Conservation (phyloP, 2,888 invertebrate genomes). For the Busseola fusca region DNA sequence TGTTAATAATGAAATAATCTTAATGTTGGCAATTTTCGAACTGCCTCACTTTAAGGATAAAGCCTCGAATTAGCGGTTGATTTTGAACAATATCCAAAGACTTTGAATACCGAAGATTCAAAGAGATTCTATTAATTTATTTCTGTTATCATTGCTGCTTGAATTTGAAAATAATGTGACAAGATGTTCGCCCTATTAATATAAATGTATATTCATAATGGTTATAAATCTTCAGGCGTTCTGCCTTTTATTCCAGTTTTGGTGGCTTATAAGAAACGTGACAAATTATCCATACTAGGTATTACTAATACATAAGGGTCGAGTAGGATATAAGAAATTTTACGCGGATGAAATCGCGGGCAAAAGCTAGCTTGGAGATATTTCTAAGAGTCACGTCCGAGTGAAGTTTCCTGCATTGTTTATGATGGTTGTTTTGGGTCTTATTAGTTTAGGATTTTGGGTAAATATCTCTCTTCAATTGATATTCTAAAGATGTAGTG, state of each 20-base stretch:
- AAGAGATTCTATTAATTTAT: slow-evolving; percentile 33
- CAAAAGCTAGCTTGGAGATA: slow-evolving; percentile 2
- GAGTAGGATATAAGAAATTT: neutral
- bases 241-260: slow-evolving; percentile 1
- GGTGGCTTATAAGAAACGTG: neutral
- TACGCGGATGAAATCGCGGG: neutral
- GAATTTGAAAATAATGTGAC: slow-evolving; percentile 3
- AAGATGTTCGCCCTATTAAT: slow-evolving; percentile 12
- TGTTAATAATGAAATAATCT: neutral
- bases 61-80: neutral
- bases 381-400: slow-evolving; percentile 8
- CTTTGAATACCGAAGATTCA: slow-evolving; percentile 19
- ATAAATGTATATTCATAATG: slow-evolving; percentile 22
- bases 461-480: neutral
- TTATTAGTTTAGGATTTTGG: neutral
- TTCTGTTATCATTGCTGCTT: neutral
- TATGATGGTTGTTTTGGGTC: neutral
- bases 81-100: slow-evolving; percentile 23
- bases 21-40: neutral
- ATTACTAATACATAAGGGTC: too few species aligned
- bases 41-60: slow-evolving; percentile 1
- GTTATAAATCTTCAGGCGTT: neutral
- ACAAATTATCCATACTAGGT: neutral
- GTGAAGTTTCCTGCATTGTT: neutral
- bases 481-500: slow-evolving; percentile 3